Base-by-base conservation (phyloP, 2,888 invertebrate genomes). In the Dasysyrphus albostriatus region DNA sequence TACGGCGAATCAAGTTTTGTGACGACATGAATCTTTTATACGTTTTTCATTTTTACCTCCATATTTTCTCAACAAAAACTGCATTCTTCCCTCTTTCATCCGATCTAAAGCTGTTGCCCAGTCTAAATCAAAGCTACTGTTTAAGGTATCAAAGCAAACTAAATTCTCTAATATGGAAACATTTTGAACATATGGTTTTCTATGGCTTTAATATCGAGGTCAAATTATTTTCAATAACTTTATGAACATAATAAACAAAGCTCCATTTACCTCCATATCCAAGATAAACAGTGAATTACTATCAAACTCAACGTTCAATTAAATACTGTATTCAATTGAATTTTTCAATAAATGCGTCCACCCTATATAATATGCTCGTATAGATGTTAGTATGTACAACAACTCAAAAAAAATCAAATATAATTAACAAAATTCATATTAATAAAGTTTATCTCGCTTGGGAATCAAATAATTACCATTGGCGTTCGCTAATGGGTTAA, bases 361-460 rank as follows among this genome's bases (percentile, higher is more conserved):
- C 47, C 42, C 24, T 8, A 19, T 29, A 51, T 24, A 24, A 24
- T 51, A n/a, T n/a, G 9, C 32, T 4, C 5, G 3, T 32, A 32
- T 7, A 24, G 6, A 4, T 24, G 14, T 29, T 14, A 8, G 12
- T 16, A 16, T 5, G 1, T 9, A 37, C 2, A 24, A 24, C 24
- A 24, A n/a, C 59, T 24, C n/a, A 32, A n/a, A 39, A 10, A 59
- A 54, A 65, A 44, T 44, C 14, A 67, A 59, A 76, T 59, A 69
- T 59, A 37, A 69, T 75, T 78, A 75, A 81, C 32, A 49, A 56
- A 76, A 82, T 82, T 75, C 70, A 32, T 65, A 70, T 63, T 58
- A 82, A 81, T 74, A 82, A 69, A 61, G 37, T 81, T 69, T 77
- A 82, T 85, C 85, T 77, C 63, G 44, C 69, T 58, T 37, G 69